Percentiles rank a stretch among this genome's conserved stretches.
phyloP scores from a whole-genome alignment of 2,888 invertebrate genomes.

The Trachelus iudaicus region DNA sequence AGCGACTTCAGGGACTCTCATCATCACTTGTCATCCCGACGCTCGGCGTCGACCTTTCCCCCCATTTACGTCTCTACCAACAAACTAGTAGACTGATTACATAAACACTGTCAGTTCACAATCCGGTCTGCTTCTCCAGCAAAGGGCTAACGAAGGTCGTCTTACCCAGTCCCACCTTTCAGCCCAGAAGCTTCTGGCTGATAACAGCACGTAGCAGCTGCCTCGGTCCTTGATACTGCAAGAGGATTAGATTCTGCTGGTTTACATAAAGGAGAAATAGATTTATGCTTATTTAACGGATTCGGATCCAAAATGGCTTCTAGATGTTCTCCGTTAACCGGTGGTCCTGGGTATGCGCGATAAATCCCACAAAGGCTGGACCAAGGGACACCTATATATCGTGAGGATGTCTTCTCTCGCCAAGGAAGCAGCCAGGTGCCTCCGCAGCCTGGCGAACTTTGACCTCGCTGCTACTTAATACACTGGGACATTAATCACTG shows the following conservation, averaged over 20 bases:
- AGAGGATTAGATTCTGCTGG: neutral
- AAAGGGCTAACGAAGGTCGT: constrained; percentile 37
- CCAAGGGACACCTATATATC: neutral
- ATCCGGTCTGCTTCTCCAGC: constrained; percentile 15
- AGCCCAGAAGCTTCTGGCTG: neutral
- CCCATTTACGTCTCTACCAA: constrained; percentile 19
- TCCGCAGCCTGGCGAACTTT: neutral
- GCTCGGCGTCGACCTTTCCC: neutral
- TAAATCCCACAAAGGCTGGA: neutral
- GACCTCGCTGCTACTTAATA: constrained; percentile 26
- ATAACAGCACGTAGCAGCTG: neutral
- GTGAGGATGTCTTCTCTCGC: neutral
- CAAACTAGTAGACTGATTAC: constrained; percentile 47
- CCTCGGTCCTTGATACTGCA: neutral
- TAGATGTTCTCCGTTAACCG: neutral
- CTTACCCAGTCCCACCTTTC: constrained; percentile 5
- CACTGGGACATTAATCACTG: constrained; percentile 31
- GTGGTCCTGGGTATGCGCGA: neutral
- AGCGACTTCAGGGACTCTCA: neutral
- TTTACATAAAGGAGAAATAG: neutral
- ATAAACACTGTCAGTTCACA: constrained; percentile 23
- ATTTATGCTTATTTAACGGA: neutral
- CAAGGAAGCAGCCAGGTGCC: neutral
- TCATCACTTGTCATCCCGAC: neutral
- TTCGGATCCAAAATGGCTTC: neutral